Evolutionary conservation across 2,113 vertebrate genomes (phyloP).

Genomic region (Rallus limicola): DNA sequence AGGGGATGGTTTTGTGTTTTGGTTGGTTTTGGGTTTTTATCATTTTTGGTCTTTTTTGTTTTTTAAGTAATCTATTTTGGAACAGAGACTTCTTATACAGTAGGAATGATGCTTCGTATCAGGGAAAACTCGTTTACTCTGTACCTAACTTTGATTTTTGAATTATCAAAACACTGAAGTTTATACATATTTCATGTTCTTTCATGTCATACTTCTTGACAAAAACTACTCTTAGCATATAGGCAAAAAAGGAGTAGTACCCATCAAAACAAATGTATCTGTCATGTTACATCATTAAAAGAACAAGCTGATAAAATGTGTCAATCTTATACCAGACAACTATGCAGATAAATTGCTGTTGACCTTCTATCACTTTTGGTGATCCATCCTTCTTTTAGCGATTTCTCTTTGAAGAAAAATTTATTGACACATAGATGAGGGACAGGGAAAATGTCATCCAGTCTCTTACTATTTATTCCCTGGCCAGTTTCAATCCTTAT

Average conservation of each 20-base stretch:
- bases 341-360: constrained; percentile 31
- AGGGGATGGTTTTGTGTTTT: no score
- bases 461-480: constrained; percentile 34
- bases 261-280: not conserved
- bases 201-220: not conserved
- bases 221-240: not conserved
- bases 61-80: not conserved
- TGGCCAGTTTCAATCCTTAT: constrained; percentile 8
- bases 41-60: not conserved
- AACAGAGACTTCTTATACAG: not conserved
- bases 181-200: not conserved
- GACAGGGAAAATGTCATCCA: constrained; percentile 2
- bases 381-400: constrained; percentile 9
- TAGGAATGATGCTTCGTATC: not conserved
- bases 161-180: not conserved
- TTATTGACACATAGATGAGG: not conserved
- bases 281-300: not conserved
- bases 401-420: constrained; percentile 48
- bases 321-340: not conserved
- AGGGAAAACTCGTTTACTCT: not conserved
- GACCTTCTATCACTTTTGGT: not conserved
- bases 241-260: not conserved
- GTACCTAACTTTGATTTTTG: not conserved
- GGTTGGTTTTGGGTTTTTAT: not conserved
- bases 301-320: constrained; percentile 11